phyloP scores from a whole-genome alignment of 1,140 invertebrate species.

The Drosophila sechellia region DNA sequence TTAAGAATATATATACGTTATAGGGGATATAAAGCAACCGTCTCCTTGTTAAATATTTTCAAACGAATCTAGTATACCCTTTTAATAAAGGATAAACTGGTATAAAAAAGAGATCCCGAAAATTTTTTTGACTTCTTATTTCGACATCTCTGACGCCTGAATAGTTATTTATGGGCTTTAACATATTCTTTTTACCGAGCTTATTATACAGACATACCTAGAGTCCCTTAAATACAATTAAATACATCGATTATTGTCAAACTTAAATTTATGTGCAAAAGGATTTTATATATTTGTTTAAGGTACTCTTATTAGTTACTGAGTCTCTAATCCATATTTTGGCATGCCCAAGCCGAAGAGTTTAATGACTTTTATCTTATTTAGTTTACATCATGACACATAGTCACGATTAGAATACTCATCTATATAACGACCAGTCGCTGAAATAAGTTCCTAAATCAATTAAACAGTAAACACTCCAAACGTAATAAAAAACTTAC shows the following conservation, averaged over 20 bases:
- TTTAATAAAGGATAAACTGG: too few species aligned
- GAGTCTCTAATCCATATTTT: conserved; percentile 8
- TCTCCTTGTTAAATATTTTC: too few species aligned
- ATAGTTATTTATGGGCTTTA: too few species aligned
- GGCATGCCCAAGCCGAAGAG: conserved; percentile 28
- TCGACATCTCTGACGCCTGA: too few species aligned
- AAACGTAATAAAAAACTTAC: conserved; percentile 78
- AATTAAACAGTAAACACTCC: background rate
- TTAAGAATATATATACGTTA: too few species aligned
- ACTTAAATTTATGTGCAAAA: background rate
- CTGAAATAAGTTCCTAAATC: conserved; percentile 18
- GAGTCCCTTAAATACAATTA: background rate
- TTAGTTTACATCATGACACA: conserved; percentile 63
- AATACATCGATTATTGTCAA: background rate
- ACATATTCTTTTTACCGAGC: too few species aligned
- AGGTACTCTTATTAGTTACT: conserved; percentile 14
- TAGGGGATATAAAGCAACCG: too few species aligned
- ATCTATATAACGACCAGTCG: conserved; percentile 73
- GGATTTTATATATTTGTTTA: conserved; percentile 12
- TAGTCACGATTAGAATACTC: conserved; percentile 78
- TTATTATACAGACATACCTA: background rate
- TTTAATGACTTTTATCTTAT: conserved; percentile 6
- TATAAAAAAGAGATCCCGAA: too few species aligned
- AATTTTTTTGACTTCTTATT: too few species aligned
- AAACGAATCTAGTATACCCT: too few species aligned